Conservation (phyloP, 2,888 invertebrate species). For the Orthosia gothica region DNA sequence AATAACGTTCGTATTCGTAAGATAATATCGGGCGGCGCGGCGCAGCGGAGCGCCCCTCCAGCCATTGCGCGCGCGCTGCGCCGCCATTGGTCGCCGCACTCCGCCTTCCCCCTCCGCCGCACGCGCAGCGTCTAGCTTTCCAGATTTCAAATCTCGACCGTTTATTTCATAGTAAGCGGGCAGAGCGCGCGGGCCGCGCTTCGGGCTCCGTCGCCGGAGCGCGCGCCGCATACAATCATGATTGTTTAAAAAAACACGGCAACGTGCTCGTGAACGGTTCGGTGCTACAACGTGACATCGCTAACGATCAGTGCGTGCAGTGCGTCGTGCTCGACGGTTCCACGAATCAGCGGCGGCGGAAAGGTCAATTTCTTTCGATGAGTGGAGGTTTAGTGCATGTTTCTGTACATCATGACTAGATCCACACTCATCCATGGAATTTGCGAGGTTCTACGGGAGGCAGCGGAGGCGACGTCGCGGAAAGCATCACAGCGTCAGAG, state of each 20-base stretch:
- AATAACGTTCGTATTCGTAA: conserved; percentile 89
- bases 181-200: conserved; percentile 82
- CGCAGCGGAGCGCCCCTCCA: conserved; percentile 81
- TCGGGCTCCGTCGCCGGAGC: conserved; percentile 72
- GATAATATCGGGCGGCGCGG: conserved; percentile 86
- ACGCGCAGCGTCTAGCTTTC: conserved; percentile 89
- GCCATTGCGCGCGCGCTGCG: conserved; percentile 84
- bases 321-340: conserved; percentile 81
- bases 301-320: conserved; percentile 89
- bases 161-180: conserved; percentile 89
- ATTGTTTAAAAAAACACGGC: conserved; percentile 83
- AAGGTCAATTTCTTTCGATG: conserved; percentile 93
- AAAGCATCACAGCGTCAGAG: conserved; percentile 73
- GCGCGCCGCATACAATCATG: conserved; percentile 75
- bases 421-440: conserved; percentile 95
- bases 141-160: conserved; percentile 92
- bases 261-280: conserved; percentile 88
- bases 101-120: conserved; percentile 79
- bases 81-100: conserved; percentile 79
- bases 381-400: conserved; percentile 95
- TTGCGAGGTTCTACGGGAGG: conserved; percentile 88
- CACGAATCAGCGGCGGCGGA: conserved; percentile 74
- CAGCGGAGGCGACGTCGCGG: conserved; percentile 68
- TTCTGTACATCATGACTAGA: conserved; percentile 93
- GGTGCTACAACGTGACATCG: conserved; percentile 88